Evolutionary conservation across 2,113 vertebrate genomes (phyloP).

Genomic region (Phocoena phocoena): DNA sequence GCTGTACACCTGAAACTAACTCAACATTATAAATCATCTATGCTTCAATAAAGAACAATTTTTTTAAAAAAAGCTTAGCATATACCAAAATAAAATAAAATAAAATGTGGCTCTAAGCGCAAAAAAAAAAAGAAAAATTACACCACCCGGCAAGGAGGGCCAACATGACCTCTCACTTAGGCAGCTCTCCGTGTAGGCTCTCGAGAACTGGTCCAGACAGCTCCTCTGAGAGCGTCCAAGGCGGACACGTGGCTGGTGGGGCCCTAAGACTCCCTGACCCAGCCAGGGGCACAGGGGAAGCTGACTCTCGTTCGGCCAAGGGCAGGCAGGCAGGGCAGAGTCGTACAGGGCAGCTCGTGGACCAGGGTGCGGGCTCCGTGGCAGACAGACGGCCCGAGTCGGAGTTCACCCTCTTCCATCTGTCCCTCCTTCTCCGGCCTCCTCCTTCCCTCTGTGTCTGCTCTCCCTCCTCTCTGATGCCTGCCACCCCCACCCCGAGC

Average conservation of each 20-base stretch:
- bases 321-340: neutral
- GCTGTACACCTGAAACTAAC: too few species aligned
- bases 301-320: rapidly evolving
- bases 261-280: too few species aligned
- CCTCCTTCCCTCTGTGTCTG: neutral
- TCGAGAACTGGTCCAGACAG: rapidly evolving
- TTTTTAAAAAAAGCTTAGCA: neutral
- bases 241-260: neutral
- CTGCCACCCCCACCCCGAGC: rapidly evolving
- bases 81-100: neutral
- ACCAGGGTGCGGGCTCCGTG: rapidly evolving
- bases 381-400: rapidly evolving
- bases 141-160: neutral
- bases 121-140: neutral
- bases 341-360: rapidly evolving
- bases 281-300: rapidly evolving
- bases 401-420: rapidly evolving
- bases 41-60: neutral
- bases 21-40: neutral
- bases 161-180: rapidly evolving
- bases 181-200: neutral
- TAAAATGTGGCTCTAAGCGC: neutral
- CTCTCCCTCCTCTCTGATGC: neutral
- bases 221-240: neutral
- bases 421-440: rapidly evolving